phyloP scores from a whole-genome alignment of 2,113 vertebrate genomes.

The Oryzias celebensis region DNA sequence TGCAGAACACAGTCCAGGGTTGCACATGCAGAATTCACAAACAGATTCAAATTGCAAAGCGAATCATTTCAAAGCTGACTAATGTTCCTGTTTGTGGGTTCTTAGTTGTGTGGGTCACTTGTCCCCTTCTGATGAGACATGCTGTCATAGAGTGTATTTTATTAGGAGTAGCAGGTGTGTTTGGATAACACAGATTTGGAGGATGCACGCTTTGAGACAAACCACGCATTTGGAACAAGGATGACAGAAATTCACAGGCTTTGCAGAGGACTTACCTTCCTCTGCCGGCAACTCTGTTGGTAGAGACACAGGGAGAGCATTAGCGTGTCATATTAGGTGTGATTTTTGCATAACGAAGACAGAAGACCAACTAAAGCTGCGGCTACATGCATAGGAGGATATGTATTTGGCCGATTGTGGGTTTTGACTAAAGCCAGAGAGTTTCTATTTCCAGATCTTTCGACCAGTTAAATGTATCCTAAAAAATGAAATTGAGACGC shows the following conservation, averaged over 20 bases:
- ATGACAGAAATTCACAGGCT: neutral
- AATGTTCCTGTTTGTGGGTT: too few species aligned
- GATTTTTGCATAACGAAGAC: conserved; percentile 17
- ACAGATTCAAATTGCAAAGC: too few species aligned
- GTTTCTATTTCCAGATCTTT: too few species aligned
- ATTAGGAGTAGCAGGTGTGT: conserved; percentile 15
- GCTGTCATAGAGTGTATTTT: too few species aligned
- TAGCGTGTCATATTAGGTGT: neutral
- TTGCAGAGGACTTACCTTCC: conserved; percentile 69
- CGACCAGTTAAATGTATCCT: neutral
- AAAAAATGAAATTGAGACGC: conserved; percentile 1
- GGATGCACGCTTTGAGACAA: conserved; percentile 9
- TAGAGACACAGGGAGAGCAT: conserved; percentile 34
- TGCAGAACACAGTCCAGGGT: too few species aligned
- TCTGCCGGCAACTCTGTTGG: conserved; percentile 81
- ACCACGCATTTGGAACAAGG: neutral
- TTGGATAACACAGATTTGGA: neutral
- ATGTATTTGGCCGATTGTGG: too few species aligned
- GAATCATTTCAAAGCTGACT: too few species aligned
- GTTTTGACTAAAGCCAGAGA: too few species aligned
- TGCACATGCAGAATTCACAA: too few species aligned
- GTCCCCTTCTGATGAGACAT: too few species aligned
- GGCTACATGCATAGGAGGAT: too few species aligned
- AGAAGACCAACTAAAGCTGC: neutral
- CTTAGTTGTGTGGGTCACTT: too few species aligned